These are phyloP conservation scores for Triops cancriformis DNA, from an alignment of 1,140 invertebrate species.

Conservation along the genomic window DNA sequence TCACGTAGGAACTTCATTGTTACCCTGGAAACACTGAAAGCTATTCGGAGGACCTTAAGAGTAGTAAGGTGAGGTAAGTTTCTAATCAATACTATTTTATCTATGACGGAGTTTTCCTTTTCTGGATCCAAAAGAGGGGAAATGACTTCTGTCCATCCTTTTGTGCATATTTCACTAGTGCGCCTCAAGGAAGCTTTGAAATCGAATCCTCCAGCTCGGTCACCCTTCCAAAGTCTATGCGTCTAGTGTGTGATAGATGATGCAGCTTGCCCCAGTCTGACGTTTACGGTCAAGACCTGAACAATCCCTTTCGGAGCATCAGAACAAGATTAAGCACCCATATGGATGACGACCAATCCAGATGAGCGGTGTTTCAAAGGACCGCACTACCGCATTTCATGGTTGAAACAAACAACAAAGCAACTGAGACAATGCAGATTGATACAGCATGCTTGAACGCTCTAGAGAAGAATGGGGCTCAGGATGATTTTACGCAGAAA, in stretches of 20 bases:
- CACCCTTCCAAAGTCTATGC: no score
- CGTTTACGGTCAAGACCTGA: not conserved
- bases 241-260: not conserved
- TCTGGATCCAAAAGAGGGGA: no score
- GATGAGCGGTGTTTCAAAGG: not conserved
- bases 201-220: no score
- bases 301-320: not conserved
- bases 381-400: not conserved
- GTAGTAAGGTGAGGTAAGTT: not conserved
- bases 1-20: not conserved
- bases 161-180: no score
- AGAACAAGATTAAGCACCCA: not conserved
- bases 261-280: not conserved
- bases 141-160: no score
- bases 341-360: not conserved
- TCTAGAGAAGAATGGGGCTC: not conserved
- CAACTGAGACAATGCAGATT: not conserved
- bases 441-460: not conserved
- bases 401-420: not conserved
- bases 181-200: no score
- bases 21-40: not conserved
- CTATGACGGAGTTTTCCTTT: not conserved
- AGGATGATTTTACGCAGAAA: not conserved
- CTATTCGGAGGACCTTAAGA: not conserved
- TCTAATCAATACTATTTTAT: not conserved